Conservation (phyloP, 2,888 invertebrate species). For the Zygaena filipendulae region DNA sequence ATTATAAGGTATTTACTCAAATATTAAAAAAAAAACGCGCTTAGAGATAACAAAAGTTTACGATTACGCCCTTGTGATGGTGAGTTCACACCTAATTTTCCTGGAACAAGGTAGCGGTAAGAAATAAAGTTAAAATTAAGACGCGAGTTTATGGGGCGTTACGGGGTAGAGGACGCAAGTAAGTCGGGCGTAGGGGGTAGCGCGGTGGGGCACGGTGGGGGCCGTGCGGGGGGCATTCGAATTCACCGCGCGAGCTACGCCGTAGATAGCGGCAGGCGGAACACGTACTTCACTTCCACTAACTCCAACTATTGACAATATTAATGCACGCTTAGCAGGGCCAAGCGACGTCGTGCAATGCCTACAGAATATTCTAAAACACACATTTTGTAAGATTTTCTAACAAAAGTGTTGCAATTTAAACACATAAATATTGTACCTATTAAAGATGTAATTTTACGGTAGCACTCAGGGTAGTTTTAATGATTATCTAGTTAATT, state of each 20-base stretch:
- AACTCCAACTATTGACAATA: slow-evolving; percentile 69
- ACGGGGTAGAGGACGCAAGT: slow-evolving; percentile 48
- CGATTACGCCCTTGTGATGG: slow-evolving; percentile 39
- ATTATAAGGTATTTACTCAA: too few species aligned
- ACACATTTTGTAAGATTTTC: too few species aligned
- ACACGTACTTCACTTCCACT: slow-evolving; percentile 68
- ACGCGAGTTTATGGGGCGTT: slow-evolving; percentile 68
- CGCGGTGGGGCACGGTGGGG: slow-evolving; percentile 38
- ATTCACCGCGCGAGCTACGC: slow-evolving; percentile 63
- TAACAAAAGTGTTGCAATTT: too few species aligned
- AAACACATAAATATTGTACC: too few species aligned
- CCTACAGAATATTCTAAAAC: slow-evolving; percentile 42
- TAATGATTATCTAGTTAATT: too few species aligned
- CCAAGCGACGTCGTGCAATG: slow-evolving; percentile 50
- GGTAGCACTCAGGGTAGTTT: too few species aligned
- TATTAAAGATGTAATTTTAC: too few species aligned
- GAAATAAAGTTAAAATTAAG: slow-evolving; percentile 69
- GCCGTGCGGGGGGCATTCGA: slow-evolving; percentile 56
- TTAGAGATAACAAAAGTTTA: slow-evolving; percentile 15
- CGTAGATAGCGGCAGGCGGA: slow-evolving; percentile 67
- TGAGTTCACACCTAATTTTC: slow-evolving; percentile 66
- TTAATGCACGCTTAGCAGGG: slow-evolving; percentile 66
- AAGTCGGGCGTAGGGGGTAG: slow-evolving; percentile 27
- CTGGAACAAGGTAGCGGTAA: slow-evolving; percentile 59
- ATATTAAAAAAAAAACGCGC: too few species aligned